Evolutionary conservation across 2,888 invertebrate genomes (phyloP), one percentile per base, ranked within the genome.

Genomic region (Brachyopa scutellaris): DNA sequence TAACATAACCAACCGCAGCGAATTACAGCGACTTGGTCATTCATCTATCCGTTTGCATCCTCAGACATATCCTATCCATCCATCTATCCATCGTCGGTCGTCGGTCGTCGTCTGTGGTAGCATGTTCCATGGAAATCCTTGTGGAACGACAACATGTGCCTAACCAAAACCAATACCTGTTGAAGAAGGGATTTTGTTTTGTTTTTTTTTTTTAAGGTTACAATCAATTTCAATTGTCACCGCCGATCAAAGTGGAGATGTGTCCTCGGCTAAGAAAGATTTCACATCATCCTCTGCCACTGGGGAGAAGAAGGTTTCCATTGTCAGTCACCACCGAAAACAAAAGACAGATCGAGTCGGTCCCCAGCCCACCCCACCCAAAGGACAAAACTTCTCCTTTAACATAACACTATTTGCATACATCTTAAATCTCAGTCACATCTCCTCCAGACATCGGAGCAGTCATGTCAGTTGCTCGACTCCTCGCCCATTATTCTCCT

Each of bases 331-430:
- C 26, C 42, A 59, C 53, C 61, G 55, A 70, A 82, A 45, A 77
- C 77, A 70, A 82, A 82, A 82, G 66, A 70, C 64, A 33, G 55
- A 70, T 49, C 59, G 38, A 49, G 7, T 13, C 26, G 38, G 45
- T 49, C 45, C 49, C 47, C 80, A 72, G 40, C 49, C 47, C 80
- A 72, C 80, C 78, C 67, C 55, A 70, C 76, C 64, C 61, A 49
- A 78, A 51, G 11, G 76, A 77, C 57, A 72, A 55, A 69, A 67
- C 64, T 84, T 69, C 77, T 74, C 62, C 82, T 76, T 79, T 74
- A 84, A 84, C 85, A 85, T 85, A 84, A 85, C 84, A 84, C 84
- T 85, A 85, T 85, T 85, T 85, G 85, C 85, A 85, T 85, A 85
- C 85, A 85, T 85, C 85, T 85, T 85, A 85, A 85, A 85, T 85